These are phyloP conservation scores for Chrysogorgia sp. DNA, from an alignment of 92 coral and sea anemone species.

Conservation along the genomic window DNA sequence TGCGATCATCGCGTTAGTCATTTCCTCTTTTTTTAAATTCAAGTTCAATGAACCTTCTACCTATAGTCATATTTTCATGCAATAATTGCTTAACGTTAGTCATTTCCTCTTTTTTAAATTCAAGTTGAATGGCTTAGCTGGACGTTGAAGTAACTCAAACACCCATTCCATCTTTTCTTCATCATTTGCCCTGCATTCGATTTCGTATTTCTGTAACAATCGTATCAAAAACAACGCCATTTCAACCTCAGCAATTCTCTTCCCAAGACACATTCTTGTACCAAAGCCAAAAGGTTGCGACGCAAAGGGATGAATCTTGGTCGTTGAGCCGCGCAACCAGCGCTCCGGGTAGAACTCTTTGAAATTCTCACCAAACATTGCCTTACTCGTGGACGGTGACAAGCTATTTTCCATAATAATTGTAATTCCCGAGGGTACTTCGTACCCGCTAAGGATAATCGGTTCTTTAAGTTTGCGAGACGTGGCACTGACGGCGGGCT, in stretches of 20 bases:
- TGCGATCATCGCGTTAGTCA: too few relatives aligned
- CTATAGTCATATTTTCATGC: too few relatives aligned
- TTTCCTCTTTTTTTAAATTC: too few relatives aligned
- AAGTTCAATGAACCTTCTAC: too few relatives aligned
- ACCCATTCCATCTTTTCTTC: neutral
- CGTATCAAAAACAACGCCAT: neutral
- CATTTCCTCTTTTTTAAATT: neutral
- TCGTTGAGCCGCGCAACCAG: constrained; percentile 60
- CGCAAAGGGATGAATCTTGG: constrained; percentile 46
- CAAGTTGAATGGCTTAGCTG: neutral
- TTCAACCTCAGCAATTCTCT: constrained; percentile 3
- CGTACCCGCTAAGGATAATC: neutral
- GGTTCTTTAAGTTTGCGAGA: neutral
- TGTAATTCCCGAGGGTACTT: neutral
- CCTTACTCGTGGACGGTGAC: neutral
- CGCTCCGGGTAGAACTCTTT: constrained; percentile 58
- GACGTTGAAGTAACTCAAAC: neutral
- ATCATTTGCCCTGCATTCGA: neutral
- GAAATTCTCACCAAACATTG: constrained; percentile 34
- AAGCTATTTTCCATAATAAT: neutral
- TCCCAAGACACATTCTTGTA: constrained; percentile 62
- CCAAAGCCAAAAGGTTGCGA: constrained; percentile 64
- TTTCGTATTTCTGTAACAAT: neutral
- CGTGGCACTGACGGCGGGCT: neutral
- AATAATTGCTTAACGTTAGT: too few relatives aligned